phyloP scores from a whole-genome alignment of 2,113 vertebrate genomes.

The Catharus fuscescens region DNA sequence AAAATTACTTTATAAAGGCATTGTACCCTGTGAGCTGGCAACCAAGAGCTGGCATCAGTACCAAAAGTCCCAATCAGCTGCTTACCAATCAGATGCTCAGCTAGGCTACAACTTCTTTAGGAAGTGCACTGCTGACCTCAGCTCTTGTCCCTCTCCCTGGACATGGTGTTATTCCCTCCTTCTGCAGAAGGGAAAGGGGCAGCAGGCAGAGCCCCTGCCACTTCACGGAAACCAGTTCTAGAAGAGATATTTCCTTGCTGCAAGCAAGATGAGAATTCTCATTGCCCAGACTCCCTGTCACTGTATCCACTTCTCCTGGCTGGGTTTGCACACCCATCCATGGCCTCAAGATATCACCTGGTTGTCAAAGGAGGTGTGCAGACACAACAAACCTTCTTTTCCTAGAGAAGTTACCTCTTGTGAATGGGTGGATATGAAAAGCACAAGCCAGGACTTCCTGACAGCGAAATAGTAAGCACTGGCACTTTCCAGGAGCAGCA shows the following conservation, averaged over 20 bases:
- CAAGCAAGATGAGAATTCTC: background rate
- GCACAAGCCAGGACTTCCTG: background rate
- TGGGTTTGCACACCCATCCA: background rate
- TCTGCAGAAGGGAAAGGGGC: background rate
- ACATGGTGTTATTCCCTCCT: background rate
- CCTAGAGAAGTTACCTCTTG: background rate
- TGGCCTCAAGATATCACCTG: background rate
- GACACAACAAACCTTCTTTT: background rate
- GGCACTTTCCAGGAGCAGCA: background rate
- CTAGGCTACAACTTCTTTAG: background rate
- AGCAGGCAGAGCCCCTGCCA: background rate
- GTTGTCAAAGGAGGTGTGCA: background rate
- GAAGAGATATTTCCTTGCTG: background rate
- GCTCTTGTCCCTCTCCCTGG: background rate
- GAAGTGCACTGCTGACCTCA: background rate
- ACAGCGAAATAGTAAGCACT: background rate
- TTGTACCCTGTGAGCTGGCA: background rate
- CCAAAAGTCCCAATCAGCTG: background rate
- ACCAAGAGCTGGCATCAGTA: background rate
- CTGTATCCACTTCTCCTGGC: background rate
- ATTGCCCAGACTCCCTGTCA: background rate
- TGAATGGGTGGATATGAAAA: background rate
- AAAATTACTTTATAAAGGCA: background rate
- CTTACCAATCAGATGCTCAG: background rate
- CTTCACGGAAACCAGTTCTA: background rate